Conservation (phyloP, 2,797 vertebrate genomes). For the Sebastes matsubarae region DNA sequence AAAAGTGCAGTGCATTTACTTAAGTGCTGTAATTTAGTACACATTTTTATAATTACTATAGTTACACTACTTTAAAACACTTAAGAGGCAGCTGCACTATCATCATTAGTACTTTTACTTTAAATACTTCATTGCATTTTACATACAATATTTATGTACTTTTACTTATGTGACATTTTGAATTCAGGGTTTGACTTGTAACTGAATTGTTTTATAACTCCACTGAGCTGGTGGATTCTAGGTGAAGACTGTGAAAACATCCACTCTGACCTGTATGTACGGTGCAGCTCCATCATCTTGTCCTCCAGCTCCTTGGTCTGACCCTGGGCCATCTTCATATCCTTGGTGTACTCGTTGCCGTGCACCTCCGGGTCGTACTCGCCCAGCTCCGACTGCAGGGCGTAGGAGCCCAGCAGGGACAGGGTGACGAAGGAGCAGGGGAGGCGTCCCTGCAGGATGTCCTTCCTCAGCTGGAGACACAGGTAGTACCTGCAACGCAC, state of each 20-base stretch:
- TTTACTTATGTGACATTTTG: neutral
- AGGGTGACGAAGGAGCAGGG: conserved; percentile 97
- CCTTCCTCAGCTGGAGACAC: conserved; percentile 95
- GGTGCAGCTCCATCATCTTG: conserved; percentile 96
- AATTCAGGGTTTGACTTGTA: neutral
- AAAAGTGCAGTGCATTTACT: neutral
- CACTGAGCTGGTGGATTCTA: neutral
- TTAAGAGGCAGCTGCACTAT: neutral
- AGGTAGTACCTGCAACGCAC: conserved; percentile 88
- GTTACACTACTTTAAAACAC: neutral
- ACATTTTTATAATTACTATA: neutral
- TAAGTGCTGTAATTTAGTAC: neutral
- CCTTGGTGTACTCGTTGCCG: conserved; percentile 87
- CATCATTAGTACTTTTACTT: neutral
- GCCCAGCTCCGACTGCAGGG: conserved; percentile 95
- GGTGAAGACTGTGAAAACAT: neutral
- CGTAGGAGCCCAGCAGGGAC: conserved; percentile 94
- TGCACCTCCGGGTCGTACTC: conserved; percentile 95
- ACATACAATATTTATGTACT: neutral
- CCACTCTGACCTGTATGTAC: conserved; percentile 88
- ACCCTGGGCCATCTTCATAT: conserved; percentile 91
- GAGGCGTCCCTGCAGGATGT: conserved; percentile 89
- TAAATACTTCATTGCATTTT: neutral
- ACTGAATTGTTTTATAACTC: neutral
- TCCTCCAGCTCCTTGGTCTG: conserved; percentile 96